phyloP scores from a whole-genome alignment of 2,888 invertebrate genomes.

The Tribolium freemani region DNA sequence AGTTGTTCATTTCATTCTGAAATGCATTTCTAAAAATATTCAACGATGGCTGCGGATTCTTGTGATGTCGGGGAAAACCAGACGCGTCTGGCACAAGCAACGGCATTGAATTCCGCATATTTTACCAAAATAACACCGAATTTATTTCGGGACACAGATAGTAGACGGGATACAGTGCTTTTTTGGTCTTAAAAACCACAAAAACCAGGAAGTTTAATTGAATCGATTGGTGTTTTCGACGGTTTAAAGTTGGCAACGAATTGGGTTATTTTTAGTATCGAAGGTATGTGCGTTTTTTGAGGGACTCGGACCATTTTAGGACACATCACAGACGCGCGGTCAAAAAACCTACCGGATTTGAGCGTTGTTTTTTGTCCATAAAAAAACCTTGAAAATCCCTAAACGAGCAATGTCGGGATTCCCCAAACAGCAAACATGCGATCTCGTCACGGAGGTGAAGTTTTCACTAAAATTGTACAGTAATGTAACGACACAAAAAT shows the following conservation, averaged over 20 bases:
- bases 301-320: constrained; percentile 46
- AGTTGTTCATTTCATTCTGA: constrained; percentile 46
- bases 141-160: constrained; percentile 9
- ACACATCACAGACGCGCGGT: constrained; percentile 9
- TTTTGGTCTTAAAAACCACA: constrained; percentile 3
- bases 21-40: constrained; percentile 52
- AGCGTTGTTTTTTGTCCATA: too few relatives aligned
- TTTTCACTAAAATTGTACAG: too few relatives aligned
- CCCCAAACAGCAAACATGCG: too few relatives aligned
- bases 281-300: constrained; percentile 2
- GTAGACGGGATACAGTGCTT: constrained; percentile 32
- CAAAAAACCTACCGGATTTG: not conserved
- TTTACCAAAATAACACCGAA: constrained; percentile 14
- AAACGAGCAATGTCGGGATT: too few relatives aligned
- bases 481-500: too few relatives aligned
- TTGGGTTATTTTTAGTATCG: not conserved
- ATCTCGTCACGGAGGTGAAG: too few relatives aligned
- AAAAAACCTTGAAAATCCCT: too few relatives aligned
- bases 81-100: constrained; percentile 62
- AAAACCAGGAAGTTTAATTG: not conserved
- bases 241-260: not conserved
- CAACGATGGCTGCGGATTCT: constrained; percentile 3
- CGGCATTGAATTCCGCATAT: constrained; percentile 65
- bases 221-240: not conserved
- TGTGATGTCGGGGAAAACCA: constrained; percentile 61